These are phyloP conservation scores for Dicentrarchus labrax DNA, from an alignment of 2,113 vertebrate genomes.

Conservation along the genomic window DNA sequence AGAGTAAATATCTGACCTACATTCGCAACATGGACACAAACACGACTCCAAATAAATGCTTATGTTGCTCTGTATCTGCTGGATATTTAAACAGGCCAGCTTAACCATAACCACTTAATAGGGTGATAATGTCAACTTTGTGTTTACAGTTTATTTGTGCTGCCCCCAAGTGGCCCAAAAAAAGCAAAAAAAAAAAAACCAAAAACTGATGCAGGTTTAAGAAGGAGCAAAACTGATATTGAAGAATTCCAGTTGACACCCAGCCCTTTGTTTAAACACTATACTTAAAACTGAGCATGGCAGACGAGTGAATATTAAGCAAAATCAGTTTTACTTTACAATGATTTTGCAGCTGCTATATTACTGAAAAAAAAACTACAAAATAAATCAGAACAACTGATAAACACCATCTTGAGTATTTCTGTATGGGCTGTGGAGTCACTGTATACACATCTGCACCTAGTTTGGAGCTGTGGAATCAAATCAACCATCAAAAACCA, in stretches of 20 bases:
- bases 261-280: background rate
- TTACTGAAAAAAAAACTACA: background rate
- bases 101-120: background rate
- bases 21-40: background rate
- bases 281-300: background rate
- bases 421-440: background rate
- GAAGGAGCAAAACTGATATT: background rate
- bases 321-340: background rate
- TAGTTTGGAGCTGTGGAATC: background rate
- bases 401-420: background rate
- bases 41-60: background rate
- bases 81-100: background rate
- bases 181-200: too few species aligned
- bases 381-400: background rate
- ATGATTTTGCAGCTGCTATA: background rate
- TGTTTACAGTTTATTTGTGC: background rate
- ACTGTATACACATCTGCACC: background rate
- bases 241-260: background rate
- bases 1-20: background rate
- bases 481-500: constrained; percentile 2
- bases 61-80: background rate
- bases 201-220: background rate
- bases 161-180: background rate
- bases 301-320: background rate
- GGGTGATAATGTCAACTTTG: background rate